Conservation (phyloP, 2,113 vertebrate genomes). For the Geococcyx californianus region DNA sequence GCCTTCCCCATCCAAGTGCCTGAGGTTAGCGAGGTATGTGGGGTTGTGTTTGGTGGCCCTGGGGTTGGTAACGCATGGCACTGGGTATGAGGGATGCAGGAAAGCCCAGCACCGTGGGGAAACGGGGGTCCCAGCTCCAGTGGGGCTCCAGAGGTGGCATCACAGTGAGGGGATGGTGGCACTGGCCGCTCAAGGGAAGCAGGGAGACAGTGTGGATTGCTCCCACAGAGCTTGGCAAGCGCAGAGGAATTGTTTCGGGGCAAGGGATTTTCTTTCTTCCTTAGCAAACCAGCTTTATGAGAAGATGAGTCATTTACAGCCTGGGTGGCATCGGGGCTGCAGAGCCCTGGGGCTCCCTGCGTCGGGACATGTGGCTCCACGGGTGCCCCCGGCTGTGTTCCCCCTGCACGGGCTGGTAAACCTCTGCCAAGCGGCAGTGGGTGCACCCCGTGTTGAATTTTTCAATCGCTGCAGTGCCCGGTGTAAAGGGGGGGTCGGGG, state of each 20-base stretch:
- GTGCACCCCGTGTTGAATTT: not conserved
- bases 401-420: too few relatives aligned
- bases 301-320: slow-evolving; percentile 20
- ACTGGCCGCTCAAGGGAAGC: not conserved
- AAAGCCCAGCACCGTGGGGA: not conserved
- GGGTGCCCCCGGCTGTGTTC: not conserved
- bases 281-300: not conserved
- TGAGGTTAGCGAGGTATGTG: not conserved
- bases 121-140: fast-evolving
- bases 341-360: not conserved
- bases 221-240: not conserved
- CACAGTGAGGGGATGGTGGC: fast-evolving
- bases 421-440: not conserved
- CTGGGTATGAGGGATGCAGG: not conserved
- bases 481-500: fast-evolving
- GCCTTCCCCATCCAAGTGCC: not conserved
- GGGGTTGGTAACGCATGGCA: not conserved
- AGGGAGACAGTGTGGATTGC: not conserved
- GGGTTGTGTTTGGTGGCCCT: not conserved
- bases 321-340: not conserved
- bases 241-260: not conserved
- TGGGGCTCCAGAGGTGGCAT: not conserved
- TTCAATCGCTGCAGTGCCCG: too few relatives aligned
- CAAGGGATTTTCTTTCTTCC: slow-evolving; percentile 3
- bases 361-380: not conserved